phyloP scores from a whole-genome alignment of 2,888 invertebrate genomes.

The Allacma fusca region DNA sequence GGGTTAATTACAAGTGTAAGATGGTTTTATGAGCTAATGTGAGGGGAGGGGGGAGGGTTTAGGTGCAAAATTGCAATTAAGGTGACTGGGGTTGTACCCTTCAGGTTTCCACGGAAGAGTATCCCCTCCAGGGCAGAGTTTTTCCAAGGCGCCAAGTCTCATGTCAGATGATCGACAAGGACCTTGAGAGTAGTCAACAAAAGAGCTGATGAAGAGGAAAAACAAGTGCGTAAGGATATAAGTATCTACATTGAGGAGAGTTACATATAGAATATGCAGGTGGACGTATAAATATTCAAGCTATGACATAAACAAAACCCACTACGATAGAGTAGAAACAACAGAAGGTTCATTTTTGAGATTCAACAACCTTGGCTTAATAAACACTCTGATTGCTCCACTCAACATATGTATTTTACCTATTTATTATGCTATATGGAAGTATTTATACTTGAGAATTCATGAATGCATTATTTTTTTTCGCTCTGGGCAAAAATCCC shows the following conservation, averaged over 20 bases:
- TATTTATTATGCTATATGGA: neutral
- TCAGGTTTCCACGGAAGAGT: neutral
- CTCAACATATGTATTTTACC: neutral
- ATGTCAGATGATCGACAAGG: conserved; percentile 34
- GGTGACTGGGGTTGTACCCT: conserved; percentile 43
- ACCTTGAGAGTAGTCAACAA: conserved; percentile 40
- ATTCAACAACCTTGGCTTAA: conserved; percentile 18
- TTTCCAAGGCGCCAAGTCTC: conserved; percentile 44
- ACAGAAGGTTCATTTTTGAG: conserved; percentile 4
- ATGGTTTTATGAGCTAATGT: conserved; percentile 20
- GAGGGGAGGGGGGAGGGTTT: conserved; percentile 25
- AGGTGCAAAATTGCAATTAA: conserved; percentile 54
- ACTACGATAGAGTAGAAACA: neutral
- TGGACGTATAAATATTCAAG: no score
- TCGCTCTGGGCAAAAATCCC: neutral
- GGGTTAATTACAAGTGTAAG: conserved; percentile 26
- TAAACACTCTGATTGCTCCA: neutral
- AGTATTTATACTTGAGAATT: neutral
- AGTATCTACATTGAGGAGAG: no score
- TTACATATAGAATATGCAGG: no score
- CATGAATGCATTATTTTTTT: neutral
- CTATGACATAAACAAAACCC: neutral
- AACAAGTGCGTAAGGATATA: conserved; percentile 3
- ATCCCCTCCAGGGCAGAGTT: conserved; percentile 5
- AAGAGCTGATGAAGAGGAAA: conserved; percentile 27